Evolutionary conservation across 2,797 vertebrate genomes (phyloP), one percentile per base, ranked within the genome.

Genomic region (Aulostomus chinensis): DNA sequence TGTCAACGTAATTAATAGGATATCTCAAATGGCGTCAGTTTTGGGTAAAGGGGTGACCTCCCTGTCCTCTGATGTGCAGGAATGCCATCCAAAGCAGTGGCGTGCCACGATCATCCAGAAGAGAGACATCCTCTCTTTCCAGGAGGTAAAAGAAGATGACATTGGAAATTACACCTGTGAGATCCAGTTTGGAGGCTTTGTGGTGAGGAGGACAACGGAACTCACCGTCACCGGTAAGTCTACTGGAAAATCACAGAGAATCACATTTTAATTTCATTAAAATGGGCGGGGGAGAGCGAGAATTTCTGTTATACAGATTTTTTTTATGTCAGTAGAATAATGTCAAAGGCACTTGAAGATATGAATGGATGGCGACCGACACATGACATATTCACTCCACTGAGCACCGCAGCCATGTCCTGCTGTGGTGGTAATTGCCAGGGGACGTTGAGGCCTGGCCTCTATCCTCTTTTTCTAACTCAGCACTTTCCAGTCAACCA

Each of bases 121-220:
- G 85, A 93, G 89, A 83, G 93, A 95, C 62, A 91, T 88, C 5
- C 88, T 98, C 48, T 91, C 95, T 9, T 94, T 99, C 86, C 91
- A 91, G 80, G 96, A 97, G 67, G 96, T 99, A 63, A 95, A 88
- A 78, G 97, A 99, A 87, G 95, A 98, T 60, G 97, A 99, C 85
- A 96, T 96, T 87, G 97, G 97, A 81, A 99, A 98, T 92, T 99
- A 99, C 58, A 99, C 97, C 28, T 99, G 97, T 57, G 95, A 98
- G 85, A 84, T 99, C 81, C 94, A 95, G 76, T 96, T 96, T 21
- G 94, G 94, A 52, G 91, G 92, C 67, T 99, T 98, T 72, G 78
- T 95, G 55, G 94, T 99, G 37, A 92, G 96, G 81, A 94, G 96
- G 85, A 99, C 97, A 0, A 97, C 95, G 1, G 93, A 97, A 73